These are phyloP conservation scores for Catharus bicknelli DNA, from an alignment of 2,113 vertebrate species.

Conservation along the genomic window DNA sequence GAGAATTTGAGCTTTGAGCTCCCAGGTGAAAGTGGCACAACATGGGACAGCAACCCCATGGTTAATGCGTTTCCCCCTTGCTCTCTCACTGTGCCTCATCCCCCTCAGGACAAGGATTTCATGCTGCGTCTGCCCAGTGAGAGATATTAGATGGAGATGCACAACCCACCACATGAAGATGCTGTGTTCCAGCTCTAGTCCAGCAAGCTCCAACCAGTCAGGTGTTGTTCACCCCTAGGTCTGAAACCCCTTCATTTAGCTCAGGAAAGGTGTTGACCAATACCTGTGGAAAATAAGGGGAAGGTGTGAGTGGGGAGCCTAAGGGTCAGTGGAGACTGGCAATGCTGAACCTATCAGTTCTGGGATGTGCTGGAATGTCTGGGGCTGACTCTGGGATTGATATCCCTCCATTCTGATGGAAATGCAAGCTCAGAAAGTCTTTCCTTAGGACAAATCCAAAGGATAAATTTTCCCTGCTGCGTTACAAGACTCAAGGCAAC, in stretches of 20 bases:
- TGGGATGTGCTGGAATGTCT: rapidly evolving
- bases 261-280: neutral
- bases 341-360: neutral
- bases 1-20: neutral
- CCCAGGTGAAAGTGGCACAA: neutral
- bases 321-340: neutral
- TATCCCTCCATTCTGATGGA: rapidly evolving
- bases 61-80: neutral
- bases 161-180: neutral
- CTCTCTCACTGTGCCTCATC: neutral
- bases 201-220: neutral
- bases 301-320: neutral
- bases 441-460: neutral
- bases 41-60: neutral
- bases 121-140: neutral
- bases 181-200: neutral
- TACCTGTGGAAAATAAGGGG: neutral
- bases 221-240: neutral
- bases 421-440: rapidly evolving
- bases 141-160: neutral
- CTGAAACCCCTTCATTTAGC: neutral
- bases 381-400: neutral
- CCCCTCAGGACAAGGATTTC: neutral
- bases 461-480: neutral
- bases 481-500: neutral